phyloP scores from a whole-genome alignment of 1,140 invertebrate genomes.

The Sipha flava region DNA sequence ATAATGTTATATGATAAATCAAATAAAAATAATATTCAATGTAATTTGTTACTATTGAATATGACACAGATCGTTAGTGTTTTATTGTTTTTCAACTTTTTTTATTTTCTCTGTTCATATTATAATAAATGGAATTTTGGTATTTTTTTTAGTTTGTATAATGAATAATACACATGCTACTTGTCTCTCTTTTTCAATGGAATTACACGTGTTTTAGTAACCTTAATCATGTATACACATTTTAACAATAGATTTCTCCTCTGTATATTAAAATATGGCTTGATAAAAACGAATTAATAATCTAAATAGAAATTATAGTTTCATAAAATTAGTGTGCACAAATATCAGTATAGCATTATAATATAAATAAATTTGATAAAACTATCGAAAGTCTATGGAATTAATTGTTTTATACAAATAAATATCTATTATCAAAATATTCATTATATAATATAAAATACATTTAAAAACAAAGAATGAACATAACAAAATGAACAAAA shows the following conservation, averaged over 20 bases:
- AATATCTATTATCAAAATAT: too few species aligned
- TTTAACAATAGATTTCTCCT: background rate
- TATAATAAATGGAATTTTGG: background rate
- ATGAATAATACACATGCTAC: conserved; percentile 6
- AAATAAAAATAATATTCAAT: background rate
- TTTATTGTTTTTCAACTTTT: background rate
- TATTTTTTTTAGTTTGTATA: conserved; percentile 5
- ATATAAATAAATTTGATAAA: too few species aligned
- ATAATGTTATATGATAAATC: background rate
- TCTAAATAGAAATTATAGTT: background rate
- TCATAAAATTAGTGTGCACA: too few species aligned
- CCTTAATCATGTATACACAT: background rate
- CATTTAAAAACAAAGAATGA: too few species aligned
- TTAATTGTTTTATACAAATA: too few species aligned
- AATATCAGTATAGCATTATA: too few species aligned
- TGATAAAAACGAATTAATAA: background rate
- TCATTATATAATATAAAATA: too few species aligned
- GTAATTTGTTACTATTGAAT: background rate
- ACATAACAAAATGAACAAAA: too few species aligned
- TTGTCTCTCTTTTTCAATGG: background rate
- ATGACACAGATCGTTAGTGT: background rate
- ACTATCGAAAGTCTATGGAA: too few species aligned
- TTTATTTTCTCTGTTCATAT: background rate
- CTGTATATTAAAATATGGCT: background rate
- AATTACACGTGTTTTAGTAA: background rate